Base-by-base conservation (phyloP, 2,797 vertebrate genomes). In the Acrossocheilus fasciatus region DNA sequence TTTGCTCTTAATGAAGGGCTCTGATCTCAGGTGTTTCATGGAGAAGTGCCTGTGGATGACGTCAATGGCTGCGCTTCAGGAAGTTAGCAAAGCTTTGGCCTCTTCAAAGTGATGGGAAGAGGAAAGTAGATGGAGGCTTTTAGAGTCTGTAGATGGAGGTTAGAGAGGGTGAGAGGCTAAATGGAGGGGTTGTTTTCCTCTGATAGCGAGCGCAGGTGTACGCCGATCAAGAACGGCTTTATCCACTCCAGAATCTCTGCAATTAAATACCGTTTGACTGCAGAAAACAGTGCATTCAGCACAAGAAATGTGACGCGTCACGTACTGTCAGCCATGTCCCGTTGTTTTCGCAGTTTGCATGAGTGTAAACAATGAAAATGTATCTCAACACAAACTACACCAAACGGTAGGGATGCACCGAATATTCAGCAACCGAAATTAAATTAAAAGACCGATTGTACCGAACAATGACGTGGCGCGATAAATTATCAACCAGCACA, bases 1-100 rank as follows among this genome's bases (percentile, higher is more conserved):
- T 80, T 14, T 79, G n/a, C 34, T 41, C 91, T 85, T 92, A 94
- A 93, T 93, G 85, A 92, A 92, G 91, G 89, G 90, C 74, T 91
- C 83, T 88, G 92, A 91, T 84, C 93, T 92, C 91, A 90, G 92
- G 85, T 82, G 88, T 68, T 92, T 92, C 87, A 88, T 88, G 78
- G n/a, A 47, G 81, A 85, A 90, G 93, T 54, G 36, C 14, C 10
- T 23, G 26, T 9, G 41, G 30, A 50, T 84, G 82, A 66, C 43
- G 70, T 84, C 82, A 84, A 39, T 4, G 90, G 82, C 91, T 74
- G 82, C 20, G 2, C 72, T 84, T 84, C 30, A 76, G 41, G 88
- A 94, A 91, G 92, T 93, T 92, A 91, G 92, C 82, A 39, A 47
- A 84, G 57, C 50, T 4, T 17, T 41, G n/a, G 23, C n/a, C 81